phyloP scores from a whole-genome alignment of 2,888 invertebrate genomes.

The Phlogophora meticulosa region DNA sequence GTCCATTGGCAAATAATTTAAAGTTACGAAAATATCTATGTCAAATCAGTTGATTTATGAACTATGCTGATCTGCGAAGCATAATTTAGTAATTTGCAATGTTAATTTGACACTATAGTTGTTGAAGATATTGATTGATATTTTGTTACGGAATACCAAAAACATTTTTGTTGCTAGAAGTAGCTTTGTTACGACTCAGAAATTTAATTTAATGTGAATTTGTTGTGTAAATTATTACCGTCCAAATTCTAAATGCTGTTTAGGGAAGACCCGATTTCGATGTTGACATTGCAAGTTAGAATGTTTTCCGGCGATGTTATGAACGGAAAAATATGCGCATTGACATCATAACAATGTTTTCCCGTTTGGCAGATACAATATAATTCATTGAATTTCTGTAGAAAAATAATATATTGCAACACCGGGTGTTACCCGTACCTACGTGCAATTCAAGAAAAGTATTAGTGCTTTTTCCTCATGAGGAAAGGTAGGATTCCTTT shows the following conservation, averaged over 20 bases:
- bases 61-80: constrained; percentile 31
- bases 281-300: constrained; percentile 37
- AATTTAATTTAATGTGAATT: constrained; percentile 20
- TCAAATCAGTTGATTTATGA: constrained; percentile 67
- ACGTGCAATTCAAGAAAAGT: constrained; percentile 20
- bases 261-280: constrained; percentile 37
- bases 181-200: constrained; percentile 12
- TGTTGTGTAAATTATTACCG: constrained; percentile 9
- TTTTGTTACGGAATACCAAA: not conserved
- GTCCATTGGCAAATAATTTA: constrained; percentile 82
- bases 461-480: constrained; percentile 24
- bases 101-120: constrained; percentile 12
- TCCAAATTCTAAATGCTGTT: constrained; percentile 31
- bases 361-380: constrained; percentile 17
- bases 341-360: constrained; percentile 25
- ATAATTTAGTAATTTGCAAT: constrained; percentile 46
- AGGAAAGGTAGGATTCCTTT: constrained; percentile 12
- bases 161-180: not conserved
- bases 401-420: constrained; percentile 21
- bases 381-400: constrained; percentile 34
- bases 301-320: constrained; percentile 24
- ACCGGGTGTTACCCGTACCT: constrained; percentile 39
- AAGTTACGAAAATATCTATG: constrained; percentile 80
- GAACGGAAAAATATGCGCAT: constrained; percentile 26
- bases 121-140: constrained; percentile 5